phyloP scores from a whole-genome alignment of 1,140 invertebrate species.

The Onthophagus taurus region DNA sequence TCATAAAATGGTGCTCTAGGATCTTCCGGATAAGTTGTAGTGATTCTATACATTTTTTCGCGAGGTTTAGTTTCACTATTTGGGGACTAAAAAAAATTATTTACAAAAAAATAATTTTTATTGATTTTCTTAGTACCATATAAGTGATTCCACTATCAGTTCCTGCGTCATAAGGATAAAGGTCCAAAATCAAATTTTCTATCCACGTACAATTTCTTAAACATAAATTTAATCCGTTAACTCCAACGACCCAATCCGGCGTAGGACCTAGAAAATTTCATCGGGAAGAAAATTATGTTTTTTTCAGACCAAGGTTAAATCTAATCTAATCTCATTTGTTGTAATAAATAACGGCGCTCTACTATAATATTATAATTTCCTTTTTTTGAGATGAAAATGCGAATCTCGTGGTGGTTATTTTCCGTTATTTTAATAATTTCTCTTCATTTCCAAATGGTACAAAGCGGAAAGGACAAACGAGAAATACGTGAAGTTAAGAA shows the following conservation, averaged over 20 bases:
- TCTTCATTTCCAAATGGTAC: background rate
- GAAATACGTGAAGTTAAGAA: background rate
- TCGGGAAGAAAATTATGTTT: background rate
- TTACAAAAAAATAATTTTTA: constrained; percentile 2
- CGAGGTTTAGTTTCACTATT: constrained; percentile 78
- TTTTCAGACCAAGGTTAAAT: constrained; percentile 3
- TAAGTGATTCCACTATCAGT: constrained; percentile 90
- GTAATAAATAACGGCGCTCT: too few species aligned
- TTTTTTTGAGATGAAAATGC: too few species aligned
- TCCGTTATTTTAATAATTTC: background rate
- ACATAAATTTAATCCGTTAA: constrained; percentile 80
- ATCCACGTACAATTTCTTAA: constrained; percentile 83
- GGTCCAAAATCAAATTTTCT: constrained; percentile 64
- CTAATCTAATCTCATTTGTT: too few species aligned
- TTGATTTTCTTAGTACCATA: constrained; percentile 62
- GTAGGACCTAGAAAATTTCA: constrained; percentile 57
- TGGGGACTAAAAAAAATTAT: constrained; percentile 52
- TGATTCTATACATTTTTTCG: constrained; percentile 83
- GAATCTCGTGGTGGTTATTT: too few species aligned
- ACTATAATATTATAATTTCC: too few species aligned
- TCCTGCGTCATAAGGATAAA: constrained; percentile 92
- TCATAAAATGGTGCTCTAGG: constrained; percentile 88
- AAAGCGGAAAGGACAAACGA: background rate
- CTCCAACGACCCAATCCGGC: constrained; percentile 93
- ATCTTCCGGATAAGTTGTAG: constrained; percentile 77